phyloP scores from a whole-genome alignment of 2,113 vertebrate genomes.

The Choloepus hoffmanni region DNA sequence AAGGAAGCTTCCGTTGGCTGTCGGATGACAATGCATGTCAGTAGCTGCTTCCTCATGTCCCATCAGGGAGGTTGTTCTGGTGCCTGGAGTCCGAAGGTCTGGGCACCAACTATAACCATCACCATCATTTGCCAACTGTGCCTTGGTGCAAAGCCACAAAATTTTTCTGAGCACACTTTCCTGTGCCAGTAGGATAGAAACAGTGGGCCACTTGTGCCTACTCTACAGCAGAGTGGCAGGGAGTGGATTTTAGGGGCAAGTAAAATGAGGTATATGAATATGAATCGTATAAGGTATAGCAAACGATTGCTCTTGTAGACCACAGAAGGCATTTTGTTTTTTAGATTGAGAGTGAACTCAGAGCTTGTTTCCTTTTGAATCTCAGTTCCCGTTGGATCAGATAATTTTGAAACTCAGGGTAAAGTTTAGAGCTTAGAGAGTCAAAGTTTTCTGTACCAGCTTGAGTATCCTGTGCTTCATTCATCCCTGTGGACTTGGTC shows the following conservation, averaged over 20 bases:
- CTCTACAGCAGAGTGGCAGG: not conserved
- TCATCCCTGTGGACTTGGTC: accelerated
- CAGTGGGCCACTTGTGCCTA: not conserved
- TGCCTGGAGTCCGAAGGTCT: not conserved
- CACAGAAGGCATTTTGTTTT: not conserved
- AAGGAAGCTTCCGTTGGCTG: not conserved
- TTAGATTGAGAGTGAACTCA: not conserved
- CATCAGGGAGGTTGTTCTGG: not conserved
- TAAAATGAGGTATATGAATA: accelerated
- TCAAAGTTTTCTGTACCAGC: not conserved
- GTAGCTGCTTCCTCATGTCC: not conserved
- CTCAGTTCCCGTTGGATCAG: not conserved
- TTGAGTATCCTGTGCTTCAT: not conserved
- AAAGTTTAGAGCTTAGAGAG: not conserved
- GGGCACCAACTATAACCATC: not conserved
- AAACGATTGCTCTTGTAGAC: not conserved
- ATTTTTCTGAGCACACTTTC: not conserved
- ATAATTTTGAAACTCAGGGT: not conserved
- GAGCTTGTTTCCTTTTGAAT: not conserved
- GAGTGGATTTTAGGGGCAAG: not conserved
- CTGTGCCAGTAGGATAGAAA: too few relatives aligned
- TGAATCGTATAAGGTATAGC: not conserved
- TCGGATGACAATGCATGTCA: accelerated
- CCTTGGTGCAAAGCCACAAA: not conserved
- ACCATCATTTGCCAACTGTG: not conserved